Percentiles rank a stretch among this genome's conserved stretches.
Conservation (phyloP, 1,140 invertebrate genomes). For the Dufourea novaeangliae region DNA sequence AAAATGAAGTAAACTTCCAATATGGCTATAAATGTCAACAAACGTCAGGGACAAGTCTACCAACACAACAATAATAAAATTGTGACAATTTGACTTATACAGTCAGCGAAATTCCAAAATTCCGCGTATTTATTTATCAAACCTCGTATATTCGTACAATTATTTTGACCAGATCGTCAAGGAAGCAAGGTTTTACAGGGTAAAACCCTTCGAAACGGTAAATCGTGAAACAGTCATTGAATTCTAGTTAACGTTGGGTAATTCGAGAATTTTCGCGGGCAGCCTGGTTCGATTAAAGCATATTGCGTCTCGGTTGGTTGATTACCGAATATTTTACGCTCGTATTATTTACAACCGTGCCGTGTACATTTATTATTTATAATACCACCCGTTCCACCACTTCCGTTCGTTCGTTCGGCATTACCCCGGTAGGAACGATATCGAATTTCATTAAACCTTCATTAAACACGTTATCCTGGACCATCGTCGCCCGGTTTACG, state of each 20-base stretch:
- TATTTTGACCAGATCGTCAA: no score
- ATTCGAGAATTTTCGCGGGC: neutral
- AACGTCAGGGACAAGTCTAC: no score
- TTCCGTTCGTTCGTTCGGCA: neutral
- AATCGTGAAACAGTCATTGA: no score
- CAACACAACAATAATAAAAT: no score
- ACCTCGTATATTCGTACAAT: no score
- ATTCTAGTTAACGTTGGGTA: neutral
- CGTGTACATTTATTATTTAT: neutral
- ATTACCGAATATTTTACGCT: slow-evolving; percentile 1
- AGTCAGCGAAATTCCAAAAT: no score
- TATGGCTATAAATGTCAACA: no score
- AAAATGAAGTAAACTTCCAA: no score
- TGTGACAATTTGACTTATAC: no score
- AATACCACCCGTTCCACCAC: neutral
- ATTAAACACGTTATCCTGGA: slow-evolving; percentile 19
- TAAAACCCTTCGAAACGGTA: no score
- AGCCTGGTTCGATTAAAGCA: neutral
- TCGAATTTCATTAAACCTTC: slow-evolving; percentile 23
- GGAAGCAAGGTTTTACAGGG: no score
- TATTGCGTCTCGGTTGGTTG: neutral
- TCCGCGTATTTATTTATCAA: no score
- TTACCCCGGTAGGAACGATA: neutral
- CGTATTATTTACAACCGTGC: neutral
- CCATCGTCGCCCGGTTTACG: neutral